phyloP scores from a whole-genome alignment of 2,888 invertebrate genomes.

The Uropetala carovei region DNA sequence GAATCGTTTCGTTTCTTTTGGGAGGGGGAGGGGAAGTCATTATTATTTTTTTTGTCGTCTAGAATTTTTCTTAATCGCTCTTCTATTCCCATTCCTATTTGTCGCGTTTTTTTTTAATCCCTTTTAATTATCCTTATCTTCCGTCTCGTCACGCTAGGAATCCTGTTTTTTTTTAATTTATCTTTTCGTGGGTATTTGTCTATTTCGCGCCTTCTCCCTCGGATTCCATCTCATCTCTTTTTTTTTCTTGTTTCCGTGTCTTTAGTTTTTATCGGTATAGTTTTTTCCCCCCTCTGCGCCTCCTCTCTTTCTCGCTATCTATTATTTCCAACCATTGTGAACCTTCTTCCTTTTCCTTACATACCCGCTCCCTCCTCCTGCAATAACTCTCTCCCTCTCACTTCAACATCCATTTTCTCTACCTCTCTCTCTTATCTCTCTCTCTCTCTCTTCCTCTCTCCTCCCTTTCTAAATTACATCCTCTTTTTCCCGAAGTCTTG shows the following conservation, averaged over 20 bases:
- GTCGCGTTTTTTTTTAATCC: not conserved
- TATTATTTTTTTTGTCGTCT: too few species aligned
- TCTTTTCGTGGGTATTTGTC: not conserved
- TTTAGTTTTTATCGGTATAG: conserved; percentile 7
- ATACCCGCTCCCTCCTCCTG: too few species aligned
- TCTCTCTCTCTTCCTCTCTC: too few species aligned
- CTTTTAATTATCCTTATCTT: not conserved
- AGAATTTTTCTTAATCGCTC: not conserved
- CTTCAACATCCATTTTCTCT: too few species aligned
- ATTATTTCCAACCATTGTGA: not conserved
- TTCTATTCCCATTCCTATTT: not conserved
- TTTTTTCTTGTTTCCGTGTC: not conserved
- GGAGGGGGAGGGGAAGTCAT: too few species aligned
- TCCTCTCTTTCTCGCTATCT: not conserved
- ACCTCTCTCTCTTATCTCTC: too few species aligned
- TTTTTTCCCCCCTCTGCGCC: not conserved
- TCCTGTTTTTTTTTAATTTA: not conserved
- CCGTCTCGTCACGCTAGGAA: not conserved
- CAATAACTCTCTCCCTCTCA: too few species aligned
- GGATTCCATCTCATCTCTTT: too few species aligned
- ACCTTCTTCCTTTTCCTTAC: too few species aligned
- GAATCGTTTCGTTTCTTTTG: too few species aligned
- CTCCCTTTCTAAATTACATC: too few species aligned
- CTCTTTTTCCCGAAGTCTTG: too few species aligned
- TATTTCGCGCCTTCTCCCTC: not conserved